Evolutionary conservation across 2,113 vertebrate genomes (phyloP).

Genomic region (Aix galericulata): DNA sequence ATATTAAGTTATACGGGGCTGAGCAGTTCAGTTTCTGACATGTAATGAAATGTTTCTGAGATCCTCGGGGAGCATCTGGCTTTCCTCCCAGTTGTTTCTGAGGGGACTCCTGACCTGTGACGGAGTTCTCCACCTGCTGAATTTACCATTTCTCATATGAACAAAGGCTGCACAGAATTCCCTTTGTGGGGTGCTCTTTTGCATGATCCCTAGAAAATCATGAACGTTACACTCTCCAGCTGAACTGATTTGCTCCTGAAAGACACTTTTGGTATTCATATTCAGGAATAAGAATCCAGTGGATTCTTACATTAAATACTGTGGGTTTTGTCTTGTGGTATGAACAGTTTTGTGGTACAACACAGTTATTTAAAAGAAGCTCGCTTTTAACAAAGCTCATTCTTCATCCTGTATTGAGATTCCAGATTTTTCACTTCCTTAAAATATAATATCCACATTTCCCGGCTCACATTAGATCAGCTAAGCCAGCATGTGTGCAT

Average conservation of each 20-base stretch:
- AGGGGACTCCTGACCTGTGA: background rate
- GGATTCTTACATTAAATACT: background rate
- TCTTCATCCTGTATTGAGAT: background rate
- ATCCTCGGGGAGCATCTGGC: background rate
- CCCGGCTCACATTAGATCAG: background rate
- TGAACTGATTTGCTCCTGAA: background rate
- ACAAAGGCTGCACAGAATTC: background rate
- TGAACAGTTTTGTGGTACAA: background rate
- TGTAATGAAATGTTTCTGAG: background rate
- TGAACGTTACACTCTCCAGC: background rate
- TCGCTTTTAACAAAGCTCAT: background rate
- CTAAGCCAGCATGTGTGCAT: background rate
- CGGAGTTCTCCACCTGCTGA: background rate
- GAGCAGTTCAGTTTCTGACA: rapidly evolving
- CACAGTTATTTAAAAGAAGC: background rate
- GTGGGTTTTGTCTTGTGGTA: background rate
- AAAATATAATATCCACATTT: background rate
- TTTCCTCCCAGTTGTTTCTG: background rate
- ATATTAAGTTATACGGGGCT: background rate
- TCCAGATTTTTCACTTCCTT: background rate
- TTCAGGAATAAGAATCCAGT: background rate
- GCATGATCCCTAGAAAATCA: background rate
- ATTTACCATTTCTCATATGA: background rate
- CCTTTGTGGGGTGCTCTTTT: background rate
- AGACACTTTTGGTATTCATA: background rate